phyloP scores from a whole-genome alignment of 2,888 invertebrate species.

The Brenthis daphne region DNA sequence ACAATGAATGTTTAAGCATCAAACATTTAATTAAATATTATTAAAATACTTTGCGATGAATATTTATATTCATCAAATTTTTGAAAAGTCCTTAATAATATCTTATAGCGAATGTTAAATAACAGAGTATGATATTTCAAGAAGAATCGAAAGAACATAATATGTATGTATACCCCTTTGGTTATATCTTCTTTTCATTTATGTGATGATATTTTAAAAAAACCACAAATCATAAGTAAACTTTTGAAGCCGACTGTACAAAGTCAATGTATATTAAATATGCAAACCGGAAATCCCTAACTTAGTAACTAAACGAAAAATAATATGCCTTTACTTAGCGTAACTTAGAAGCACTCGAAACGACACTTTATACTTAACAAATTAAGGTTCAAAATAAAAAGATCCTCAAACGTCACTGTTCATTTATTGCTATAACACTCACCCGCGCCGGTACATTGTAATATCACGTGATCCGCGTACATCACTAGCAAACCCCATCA shows the following conservation, averaged over 20 bases:
- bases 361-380: constrained; percentile 64
- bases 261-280: constrained; percentile 35
- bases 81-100: no score
- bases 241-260: constrained; percentile 37
- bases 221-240: background rate
- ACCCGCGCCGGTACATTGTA: constrained; percentile 22
- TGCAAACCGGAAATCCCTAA: constrained; percentile 32
- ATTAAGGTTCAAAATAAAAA: constrained; percentile 49
- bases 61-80: no score
- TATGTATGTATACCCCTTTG: no score
- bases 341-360: constrained; percentile 51
- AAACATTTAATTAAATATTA: background rate
- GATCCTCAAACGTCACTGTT: constrained; percentile 36
- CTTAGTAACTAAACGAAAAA: constrained; percentile 32
- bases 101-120: no score
- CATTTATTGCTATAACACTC: constrained; percentile 42
- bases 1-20: background rate
- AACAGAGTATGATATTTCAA: no score
- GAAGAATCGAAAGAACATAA: no score
- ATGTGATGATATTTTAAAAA: no score
- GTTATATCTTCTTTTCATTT: no score
- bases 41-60: no score
- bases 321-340: constrained; percentile 36
- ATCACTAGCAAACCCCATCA: constrained; percentile 1
- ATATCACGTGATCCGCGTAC: constrained; percentile 2